phyloP scores from a whole-genome alignment of 35 echinoderm and acorn worm genomes.

The Anneissia japonica region DNA sequence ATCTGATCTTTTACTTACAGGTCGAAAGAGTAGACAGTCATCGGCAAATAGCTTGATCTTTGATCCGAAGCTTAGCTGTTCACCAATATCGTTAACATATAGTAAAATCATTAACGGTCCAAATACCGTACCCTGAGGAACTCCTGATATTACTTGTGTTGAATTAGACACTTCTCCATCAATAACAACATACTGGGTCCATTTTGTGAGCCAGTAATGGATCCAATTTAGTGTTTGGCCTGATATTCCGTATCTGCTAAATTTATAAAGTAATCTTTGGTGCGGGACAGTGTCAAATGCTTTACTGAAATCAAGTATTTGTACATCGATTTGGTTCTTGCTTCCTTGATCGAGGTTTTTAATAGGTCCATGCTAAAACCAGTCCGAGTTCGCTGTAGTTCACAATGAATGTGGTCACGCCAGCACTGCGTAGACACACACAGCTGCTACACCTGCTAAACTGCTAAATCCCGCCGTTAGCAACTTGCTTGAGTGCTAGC shows the following conservation, averaged over 20 bases:
- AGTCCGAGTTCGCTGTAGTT: no score
- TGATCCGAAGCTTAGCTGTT: background rate
- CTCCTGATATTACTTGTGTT: constrained; percentile 17
- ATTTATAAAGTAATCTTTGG: constrained; percentile 8
- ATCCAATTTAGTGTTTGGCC: constrained; percentile 25
- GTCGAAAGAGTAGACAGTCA: constrained; percentile 20
- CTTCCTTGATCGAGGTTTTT: background rate
- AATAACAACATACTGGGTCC: constrained; percentile 12
- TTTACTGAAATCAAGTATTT: constrained; percentile 34
- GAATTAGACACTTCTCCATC: constrained; percentile 7
- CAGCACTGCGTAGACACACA: no score
- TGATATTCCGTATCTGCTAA: constrained; percentile 22
- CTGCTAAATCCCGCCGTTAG: no score
- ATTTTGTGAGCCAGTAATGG: background rate
- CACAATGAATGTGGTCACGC: no score
- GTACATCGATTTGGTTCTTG: constrained; percentile 23
- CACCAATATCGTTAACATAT: constrained; percentile 17
- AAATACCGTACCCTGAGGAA: constrained; percentile 27
- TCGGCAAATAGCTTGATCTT: constrained; percentile 24
- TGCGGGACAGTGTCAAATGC: constrained; percentile 29
- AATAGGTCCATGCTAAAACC: no score
- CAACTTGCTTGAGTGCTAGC: no score
- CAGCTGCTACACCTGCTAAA: no score
- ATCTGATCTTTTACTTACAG: background rate
- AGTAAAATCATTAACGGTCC: background rate